Evolutionary conservation across 2,797 vertebrate genomes (phyloP).

Genomic region (Sylvia borin): DNA sequence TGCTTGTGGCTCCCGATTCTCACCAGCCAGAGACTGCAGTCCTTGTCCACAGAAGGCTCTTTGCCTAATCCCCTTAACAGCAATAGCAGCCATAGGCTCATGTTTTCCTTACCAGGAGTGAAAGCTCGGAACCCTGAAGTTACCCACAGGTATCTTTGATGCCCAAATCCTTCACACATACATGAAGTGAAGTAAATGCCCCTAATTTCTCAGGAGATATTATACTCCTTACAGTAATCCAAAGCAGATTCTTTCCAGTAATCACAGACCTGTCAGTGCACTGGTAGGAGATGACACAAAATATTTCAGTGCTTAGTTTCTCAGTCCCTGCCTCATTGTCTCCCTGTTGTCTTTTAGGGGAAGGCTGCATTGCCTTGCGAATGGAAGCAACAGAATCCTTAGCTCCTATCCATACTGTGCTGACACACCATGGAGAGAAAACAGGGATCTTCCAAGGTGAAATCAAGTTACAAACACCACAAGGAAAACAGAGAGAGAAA

Average conservation of each 20-base stretch:
- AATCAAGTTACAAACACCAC: slow-evolving; percentile 89
- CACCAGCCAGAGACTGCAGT: background rate
- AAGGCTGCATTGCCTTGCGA: slow-evolving; percentile 91
- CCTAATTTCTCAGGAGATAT: background rate
- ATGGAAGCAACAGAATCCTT: slow-evolving; percentile 83
- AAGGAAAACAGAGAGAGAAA: slow-evolving; percentile 92
- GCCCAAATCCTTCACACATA: background rate
- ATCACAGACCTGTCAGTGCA: background rate
- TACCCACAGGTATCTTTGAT: background rate
- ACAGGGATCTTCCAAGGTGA: slow-evolving; percentile 88
- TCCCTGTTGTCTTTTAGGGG: slow-evolving; percentile 76
- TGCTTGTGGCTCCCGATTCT: background rate
- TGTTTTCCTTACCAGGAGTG: background rate
- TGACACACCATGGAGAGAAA: slow-evolving; percentile 94
- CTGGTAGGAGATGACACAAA: background rate
- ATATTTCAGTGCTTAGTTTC: background rate
- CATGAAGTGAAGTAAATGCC: background rate
- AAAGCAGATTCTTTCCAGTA: background rate
- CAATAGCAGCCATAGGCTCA: background rate
- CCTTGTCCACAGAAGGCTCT: background rate
- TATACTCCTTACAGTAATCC: background rate
- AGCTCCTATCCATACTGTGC: slow-evolving; percentile 84
- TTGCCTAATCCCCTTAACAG: background rate
- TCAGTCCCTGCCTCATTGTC: background rate
- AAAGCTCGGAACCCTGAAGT: background rate